Evolutionary conservation across 2,888 invertebrate genomes (phyloP).

Genomic region (Philereme transversata): DNA sequence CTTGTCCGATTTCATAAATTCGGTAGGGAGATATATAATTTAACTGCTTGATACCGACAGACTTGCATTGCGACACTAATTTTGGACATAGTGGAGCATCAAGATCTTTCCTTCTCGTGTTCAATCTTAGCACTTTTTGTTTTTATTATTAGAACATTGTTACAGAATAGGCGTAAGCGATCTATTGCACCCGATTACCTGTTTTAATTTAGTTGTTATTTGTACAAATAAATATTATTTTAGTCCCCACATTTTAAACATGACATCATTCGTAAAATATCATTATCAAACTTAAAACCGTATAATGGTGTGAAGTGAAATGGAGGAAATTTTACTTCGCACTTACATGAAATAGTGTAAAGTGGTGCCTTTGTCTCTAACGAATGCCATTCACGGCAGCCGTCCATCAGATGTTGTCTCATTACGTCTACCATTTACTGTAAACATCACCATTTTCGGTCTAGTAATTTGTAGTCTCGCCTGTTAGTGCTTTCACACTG

Average conservation of each 20-base stretch:
- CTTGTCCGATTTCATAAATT: too few species aligned
- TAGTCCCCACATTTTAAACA: conserved; percentile 4
- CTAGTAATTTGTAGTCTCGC: conserved; percentile 33
- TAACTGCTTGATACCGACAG: too few species aligned
- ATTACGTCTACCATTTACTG: conserved; percentile 32
- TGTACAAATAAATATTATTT: too few species aligned
- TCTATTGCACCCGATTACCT: too few species aligned
- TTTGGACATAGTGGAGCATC: too few species aligned
- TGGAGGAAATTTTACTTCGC: conserved; percentile 11
- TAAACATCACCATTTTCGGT: conserved; percentile 36
- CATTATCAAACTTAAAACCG: conserved; percentile 28
- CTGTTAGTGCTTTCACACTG: conserved; percentile 34
- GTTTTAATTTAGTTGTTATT: too few species aligned
- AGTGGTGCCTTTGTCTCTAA: conserved; percentile 26
- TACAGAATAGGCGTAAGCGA: too few species aligned
- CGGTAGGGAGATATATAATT: too few species aligned
- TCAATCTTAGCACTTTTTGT: too few species aligned
- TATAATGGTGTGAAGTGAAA: neutral
- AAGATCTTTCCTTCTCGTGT: too few species aligned
- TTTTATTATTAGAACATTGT: too few species aligned
- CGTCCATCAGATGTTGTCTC: conserved; percentile 37
- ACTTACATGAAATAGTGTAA: neutral
- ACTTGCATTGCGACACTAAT: too few species aligned
- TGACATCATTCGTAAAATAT: conserved; percentile 15
- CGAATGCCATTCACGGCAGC: conserved; percentile 28